phyloP scores from a whole-genome alignment of 2,888 invertebrate genomes.

The Peribatodes rhomboidaria region DNA sequence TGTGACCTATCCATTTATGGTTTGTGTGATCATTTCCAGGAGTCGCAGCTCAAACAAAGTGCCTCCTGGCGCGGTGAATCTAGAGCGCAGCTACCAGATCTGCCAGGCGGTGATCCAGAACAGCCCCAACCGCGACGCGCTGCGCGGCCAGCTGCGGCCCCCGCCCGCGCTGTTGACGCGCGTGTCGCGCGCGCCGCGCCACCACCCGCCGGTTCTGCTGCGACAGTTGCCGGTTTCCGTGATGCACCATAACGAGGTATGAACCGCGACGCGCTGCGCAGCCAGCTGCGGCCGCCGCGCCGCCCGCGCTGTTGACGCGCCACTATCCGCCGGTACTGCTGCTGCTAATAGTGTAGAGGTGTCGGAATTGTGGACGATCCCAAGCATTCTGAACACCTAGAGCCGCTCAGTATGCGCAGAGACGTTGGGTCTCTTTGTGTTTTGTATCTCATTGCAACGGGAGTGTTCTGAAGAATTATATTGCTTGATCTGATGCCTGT shows the following conservation, averaged over 20 bases:
- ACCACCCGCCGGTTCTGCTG: constrained; percentile 83
- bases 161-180: constrained; percentile 91
- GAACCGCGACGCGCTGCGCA: not conserved
- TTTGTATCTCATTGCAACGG: too few relatives aligned
- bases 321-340: too few relatives aligned
- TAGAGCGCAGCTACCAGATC: constrained; percentile 98
- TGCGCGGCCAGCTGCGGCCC: constrained; percentile 94
- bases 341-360: too few relatives aligned
- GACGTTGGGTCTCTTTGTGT: too few relatives aligned
- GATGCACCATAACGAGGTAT: constrained; percentile 76
- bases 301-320: too few relatives aligned
- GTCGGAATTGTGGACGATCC: too few relatives aligned
- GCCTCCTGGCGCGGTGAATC: constrained; percentile 96
- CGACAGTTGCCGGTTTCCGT: constrained; percentile 89
- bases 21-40: constrained; percentile 58
- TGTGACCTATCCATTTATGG: too few relatives aligned
- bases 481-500: too few relatives aligned
- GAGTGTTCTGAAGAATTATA: too few relatives aligned
- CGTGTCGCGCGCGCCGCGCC: constrained; percentile 70
- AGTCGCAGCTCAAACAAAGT: constrained; percentile 90
- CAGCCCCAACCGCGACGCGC: constrained; percentile 95
- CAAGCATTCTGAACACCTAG: too few relatives aligned
- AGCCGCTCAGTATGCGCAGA: too few relatives aligned
- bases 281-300: too few relatives aligned
- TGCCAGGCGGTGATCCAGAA: constrained; percentile 97